Conservation (phyloP, 2,797 vertebrate species). For the Alcedo atthis region DNA sequence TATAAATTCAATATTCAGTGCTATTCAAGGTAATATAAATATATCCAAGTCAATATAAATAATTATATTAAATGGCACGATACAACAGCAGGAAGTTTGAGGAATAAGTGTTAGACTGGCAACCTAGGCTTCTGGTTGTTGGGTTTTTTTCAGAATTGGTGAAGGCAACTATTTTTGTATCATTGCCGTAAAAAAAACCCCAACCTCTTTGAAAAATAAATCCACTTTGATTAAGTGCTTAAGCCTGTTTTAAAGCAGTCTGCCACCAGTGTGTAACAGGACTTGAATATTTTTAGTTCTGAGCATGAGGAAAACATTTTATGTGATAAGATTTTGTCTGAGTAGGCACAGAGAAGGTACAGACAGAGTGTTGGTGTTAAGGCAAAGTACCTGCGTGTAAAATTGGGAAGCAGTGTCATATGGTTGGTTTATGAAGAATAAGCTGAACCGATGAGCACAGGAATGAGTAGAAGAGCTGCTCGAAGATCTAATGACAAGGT, state of each 20-base stretch:
- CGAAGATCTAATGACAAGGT: not conserved
- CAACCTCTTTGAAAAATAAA: not conserved
- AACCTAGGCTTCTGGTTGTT: not conserved
- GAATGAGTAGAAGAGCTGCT: not conserved
- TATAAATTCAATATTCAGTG: not conserved
- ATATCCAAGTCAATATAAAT: not conserved
- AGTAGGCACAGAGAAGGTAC: not conserved
- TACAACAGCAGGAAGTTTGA: not conserved
- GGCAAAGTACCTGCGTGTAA: not conserved
- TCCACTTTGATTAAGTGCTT: not conserved
- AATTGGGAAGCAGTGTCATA: not conserved
- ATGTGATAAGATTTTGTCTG: not conserved
- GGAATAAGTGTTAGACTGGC: not conserved
- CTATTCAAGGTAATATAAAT: not conserved
- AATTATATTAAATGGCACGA: not conserved
- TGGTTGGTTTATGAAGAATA: not conserved
- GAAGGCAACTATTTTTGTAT: not conserved
- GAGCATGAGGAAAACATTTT: not conserved
- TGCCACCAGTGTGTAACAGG: accelerated
- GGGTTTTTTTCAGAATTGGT: not conserved
- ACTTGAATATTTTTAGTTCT: not conserved
- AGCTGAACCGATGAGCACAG: not conserved
- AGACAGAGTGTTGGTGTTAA: not conserved
- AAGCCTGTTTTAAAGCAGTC: not conserved
- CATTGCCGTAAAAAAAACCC: not conserved